These are phyloP conservation scores for Leptarthrus brevirostris DNA, from an alignment of 2,888 invertebrate genomes.

Conservation along the genomic window DNA sequence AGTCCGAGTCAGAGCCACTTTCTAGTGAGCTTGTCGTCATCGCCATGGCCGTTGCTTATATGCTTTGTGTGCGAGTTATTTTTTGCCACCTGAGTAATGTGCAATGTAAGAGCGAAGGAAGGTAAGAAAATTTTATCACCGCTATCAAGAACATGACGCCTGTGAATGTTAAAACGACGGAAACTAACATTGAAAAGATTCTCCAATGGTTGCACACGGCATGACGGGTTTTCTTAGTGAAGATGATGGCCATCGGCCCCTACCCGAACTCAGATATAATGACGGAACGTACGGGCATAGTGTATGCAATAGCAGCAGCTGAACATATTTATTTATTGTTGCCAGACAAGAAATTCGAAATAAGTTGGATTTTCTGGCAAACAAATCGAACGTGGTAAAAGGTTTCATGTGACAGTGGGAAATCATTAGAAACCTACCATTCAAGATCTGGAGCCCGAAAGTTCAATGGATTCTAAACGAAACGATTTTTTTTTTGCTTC, in stretches of 20 bases:
- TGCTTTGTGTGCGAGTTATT: constrained; percentile 1
- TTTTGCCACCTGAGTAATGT: constrained; percentile 31
- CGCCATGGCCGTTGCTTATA: neutral
- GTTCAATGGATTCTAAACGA: no score
- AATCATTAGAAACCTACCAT: no score
- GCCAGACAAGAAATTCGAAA: no score
- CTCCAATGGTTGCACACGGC: neutral
- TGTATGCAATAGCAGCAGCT: neutral
- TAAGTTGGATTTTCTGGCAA: no score
- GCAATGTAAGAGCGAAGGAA: neutral
- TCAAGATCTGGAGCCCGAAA: no score
- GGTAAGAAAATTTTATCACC: constrained; percentile 26
- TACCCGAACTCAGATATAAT: neutral
- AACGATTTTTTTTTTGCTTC: no score
- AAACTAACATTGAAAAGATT: constrained; percentile 10
- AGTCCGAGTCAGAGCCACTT: neutral
- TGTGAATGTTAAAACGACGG: neutral
- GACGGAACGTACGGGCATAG: neutral
- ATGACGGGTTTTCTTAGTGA: neutral
- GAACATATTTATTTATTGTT: neutral
- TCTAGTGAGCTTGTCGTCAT: constrained; percentile 25
- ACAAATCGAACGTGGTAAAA: no score
- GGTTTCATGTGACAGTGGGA: no score
- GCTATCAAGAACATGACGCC: neutral
- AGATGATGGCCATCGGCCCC: constrained; percentile 24